Conservation (phyloP, 2,113 vertebrate genomes). For the Strigops habroptila region DNA sequence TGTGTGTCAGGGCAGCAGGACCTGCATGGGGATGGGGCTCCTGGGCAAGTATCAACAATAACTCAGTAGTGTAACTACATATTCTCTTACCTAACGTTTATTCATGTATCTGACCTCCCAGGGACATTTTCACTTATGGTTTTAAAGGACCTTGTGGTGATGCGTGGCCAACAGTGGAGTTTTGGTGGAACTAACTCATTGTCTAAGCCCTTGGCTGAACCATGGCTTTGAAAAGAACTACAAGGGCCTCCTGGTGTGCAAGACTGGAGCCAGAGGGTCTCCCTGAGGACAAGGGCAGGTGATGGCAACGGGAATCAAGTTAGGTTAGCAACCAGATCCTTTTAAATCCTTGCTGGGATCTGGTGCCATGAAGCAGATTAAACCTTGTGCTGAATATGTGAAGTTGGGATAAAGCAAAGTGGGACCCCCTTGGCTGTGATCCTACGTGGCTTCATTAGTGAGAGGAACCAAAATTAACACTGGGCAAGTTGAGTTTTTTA, state of each 20-base stretch:
- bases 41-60: background rate
- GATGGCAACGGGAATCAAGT: background rate
- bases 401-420: background rate
- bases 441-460: background rate
- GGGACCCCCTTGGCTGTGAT: background rate
- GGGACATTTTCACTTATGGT: background rate
- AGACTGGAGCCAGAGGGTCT: accelerated
- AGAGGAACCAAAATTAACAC: background rate
- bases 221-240: background rate
- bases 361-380: background rate
- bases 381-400: background rate
- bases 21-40: background rate
- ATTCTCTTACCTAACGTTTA: background rate
- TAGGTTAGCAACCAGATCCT: background rate
- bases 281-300: background rate
- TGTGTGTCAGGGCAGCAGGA: background rate
- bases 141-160: background rate
- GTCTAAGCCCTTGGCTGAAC: background rate
- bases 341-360: background rate
- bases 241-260: background rate
- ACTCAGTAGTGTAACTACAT: accelerated
- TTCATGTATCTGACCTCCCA: background rate
- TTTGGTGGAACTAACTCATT: background rate
- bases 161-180: background rate
- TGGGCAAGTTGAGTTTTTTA: background rate